Conservation (phyloP, 1,140 invertebrate genomes). For the Drosophila nigrodunni region DNA sequence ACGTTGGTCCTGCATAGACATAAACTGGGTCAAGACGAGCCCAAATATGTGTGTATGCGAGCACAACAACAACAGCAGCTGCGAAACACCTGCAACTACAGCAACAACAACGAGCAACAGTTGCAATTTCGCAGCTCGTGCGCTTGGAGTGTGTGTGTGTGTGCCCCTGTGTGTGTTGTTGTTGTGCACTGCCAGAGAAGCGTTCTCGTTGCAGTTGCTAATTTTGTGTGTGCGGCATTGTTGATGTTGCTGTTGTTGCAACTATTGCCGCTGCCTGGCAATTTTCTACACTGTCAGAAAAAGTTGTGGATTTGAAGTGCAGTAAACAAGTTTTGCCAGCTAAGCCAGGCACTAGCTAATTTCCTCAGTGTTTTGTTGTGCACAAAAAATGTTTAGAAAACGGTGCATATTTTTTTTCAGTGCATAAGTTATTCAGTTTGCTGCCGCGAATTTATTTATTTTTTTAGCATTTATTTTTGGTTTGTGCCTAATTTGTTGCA, state of each 20-base stretch:
- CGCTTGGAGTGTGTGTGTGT: conserved; percentile 13
- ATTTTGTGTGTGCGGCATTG: conserved; percentile 28
- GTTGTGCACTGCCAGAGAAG: conserved; percentile 45
- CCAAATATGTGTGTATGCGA: conserved; percentile 57
- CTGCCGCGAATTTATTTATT: not conserved
- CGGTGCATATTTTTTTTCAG: no score
- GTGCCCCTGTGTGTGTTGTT: conserved; percentile 4
- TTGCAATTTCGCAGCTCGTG: conserved; percentile 57
- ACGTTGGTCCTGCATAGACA: conserved; percentile 42
- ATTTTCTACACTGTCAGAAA: conserved; percentile 1
- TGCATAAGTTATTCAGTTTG: not conserved
- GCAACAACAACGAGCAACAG: conserved; percentile 14
- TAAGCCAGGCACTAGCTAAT: no score
- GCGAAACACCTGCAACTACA: conserved; percentile 60
- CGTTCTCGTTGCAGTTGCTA: conserved; percentile 69
- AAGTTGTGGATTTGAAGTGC: no score
- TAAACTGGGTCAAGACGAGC: conserved; percentile 73
- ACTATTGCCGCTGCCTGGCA: not conserved
- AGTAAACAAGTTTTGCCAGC: no score
- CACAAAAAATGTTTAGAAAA: no score
- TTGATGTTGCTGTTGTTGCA: conserved; percentile 22
- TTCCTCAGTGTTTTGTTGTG: no score
- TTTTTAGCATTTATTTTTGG: conserved; percentile 67
- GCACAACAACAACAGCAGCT: conserved; percentile 31
- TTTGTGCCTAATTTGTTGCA: conserved; percentile 75